Evolutionary conservation across 2,888 invertebrate species (phyloP), one percentile per base, ranked within the genome.

Genomic region (Clanis bilineata): DNA sequence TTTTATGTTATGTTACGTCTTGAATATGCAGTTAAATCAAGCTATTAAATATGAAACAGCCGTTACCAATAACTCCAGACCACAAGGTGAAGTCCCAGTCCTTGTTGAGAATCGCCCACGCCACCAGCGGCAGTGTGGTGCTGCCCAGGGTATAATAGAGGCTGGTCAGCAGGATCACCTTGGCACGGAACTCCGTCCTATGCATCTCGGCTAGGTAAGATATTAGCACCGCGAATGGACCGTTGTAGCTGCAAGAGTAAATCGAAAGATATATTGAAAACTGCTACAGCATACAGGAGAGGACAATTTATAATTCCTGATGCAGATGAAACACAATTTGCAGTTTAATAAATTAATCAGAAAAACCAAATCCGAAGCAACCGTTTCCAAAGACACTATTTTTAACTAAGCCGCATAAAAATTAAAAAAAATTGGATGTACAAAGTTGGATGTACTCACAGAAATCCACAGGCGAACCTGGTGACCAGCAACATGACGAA

Each of bases 151-250:
- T 94, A 73, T 94, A 94, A 76, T 95, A 94, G n/a, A 95, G 86
- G 59, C 95, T 95, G 23, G 94, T 90, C 57, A 94, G 88, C 72
- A 95, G 93, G 64, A 96, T 92, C 43, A 96, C 93, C 12, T 93
- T 90, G 1, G 95, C 93, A 9, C 96, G 93, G 68, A 95, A 92
- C 62, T 93, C 92, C 0, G 93, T 88, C 23, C 94, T 93, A 76
- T 96, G 96, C 60, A 96, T 93, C 80, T 97, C 97, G 0, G 95
- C 94, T 51, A 96, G 74, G 79, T 96, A 96, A 0, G 95, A 93
- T 74, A 95, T 93, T 47, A 96, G 82, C 3, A 96, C 94, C 0
- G 96, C 95, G 76, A 95, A 95, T 0, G 96, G 96, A 1, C 96
- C 96, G 69, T 92, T 93, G 78, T 90, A 90, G 5, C 90, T 92